A percentile compares a stretch with the other conserved stretches of the same genome.
These are phyloP conservation scores for Acromyrmex heyeri DNA, from an alignment of 1,140 invertebrate species.

Conservation along the genomic window DNA sequence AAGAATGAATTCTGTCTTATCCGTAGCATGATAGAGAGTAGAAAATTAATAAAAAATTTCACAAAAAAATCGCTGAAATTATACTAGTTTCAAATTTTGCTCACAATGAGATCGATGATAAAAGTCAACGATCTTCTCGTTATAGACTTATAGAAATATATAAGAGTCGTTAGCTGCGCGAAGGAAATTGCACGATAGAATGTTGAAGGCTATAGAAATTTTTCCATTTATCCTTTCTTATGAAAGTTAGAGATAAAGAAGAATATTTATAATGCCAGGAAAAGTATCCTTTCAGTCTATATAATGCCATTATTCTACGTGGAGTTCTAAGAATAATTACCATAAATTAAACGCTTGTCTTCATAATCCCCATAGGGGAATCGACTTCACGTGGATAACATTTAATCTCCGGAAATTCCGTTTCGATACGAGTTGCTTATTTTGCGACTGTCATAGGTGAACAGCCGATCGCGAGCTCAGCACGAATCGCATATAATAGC, in stretches of 20 bases:
- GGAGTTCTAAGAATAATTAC: neutral
- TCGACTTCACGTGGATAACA: neutral
- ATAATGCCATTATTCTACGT: neutral
- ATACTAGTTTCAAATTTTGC: neutral
- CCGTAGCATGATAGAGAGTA: too few relatives aligned
- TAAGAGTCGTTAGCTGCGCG: neutral
- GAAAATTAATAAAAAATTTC: neutral
- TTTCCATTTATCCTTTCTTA: neutral
- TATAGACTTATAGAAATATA: neutral
- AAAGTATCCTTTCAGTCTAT: neutral
- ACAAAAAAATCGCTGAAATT: neutral
- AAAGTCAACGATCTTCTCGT: neutral
- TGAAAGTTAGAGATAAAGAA: neutral
- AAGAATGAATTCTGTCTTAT: neutral
- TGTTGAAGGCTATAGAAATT: neutral
- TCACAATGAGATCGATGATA: neutral
- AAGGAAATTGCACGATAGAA: neutral
- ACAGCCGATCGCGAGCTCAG: constrained; percentile 20
- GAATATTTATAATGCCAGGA: neutral
- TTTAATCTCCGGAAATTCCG: constrained; percentile 29
- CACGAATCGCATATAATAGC: constrained; percentile 50
- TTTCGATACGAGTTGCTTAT: constrained; percentile 23
- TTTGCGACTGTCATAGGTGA: constrained; percentile 33
- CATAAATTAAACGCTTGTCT: neutral
- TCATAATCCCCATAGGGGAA: neutral